These are phyloP conservation scores for Philopedon plagiatum DNA, from an alignment of 2,888 invertebrate genomes.

Conservation along the genomic window DNA sequence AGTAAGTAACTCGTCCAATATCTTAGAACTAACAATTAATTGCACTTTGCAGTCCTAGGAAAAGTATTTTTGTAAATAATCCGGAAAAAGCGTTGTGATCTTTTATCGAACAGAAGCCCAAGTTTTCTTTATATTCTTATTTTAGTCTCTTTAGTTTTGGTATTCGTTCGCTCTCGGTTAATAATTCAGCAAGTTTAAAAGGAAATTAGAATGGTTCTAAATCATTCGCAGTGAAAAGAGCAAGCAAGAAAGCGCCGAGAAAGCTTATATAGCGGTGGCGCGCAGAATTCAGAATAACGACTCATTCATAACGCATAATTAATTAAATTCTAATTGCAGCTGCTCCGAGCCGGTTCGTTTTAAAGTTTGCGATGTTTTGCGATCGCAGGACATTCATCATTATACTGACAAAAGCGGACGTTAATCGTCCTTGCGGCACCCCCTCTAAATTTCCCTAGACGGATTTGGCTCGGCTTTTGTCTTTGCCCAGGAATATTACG, in stretches of 20 bases:
- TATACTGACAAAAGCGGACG: conserved; percentile 68
- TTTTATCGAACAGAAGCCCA: neutral
- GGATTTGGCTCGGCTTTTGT: conserved; percentile 31
- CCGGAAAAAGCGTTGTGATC: neutral
- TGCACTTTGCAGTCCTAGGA: too few species aligned
- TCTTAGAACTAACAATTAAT: too few species aligned
- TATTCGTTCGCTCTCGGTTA: conserved; percentile 52
- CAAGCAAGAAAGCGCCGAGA: conserved; percentile 40
- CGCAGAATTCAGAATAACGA: conserved; percentile 60
- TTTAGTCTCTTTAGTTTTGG: conserved; percentile 42
- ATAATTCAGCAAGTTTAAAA: conserved; percentile 57
- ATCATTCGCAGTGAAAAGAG: conserved; percentile 46
- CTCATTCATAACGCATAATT: conserved; percentile 69
- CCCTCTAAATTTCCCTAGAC: conserved; percentile 12
- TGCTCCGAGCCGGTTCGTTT: conserved; percentile 58
- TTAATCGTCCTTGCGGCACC: conserved; percentile 61
- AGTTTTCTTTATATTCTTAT: conserved; percentile 7
- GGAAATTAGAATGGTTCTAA: conserved; percentile 60
- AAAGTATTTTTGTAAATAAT: too few species aligned
- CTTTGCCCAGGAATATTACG: conserved; percentile 32
- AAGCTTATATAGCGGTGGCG: conserved; percentile 25
- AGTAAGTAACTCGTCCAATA: too few species aligned
- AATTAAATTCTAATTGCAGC: conserved; percentile 69
- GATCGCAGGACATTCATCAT: conserved; percentile 69
- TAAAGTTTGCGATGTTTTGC: conserved; percentile 67